These are phyloP conservation scores for Myopa testacea DNA, from an alignment of 2,888 invertebrate genomes.

Conservation along the genomic window DNA sequence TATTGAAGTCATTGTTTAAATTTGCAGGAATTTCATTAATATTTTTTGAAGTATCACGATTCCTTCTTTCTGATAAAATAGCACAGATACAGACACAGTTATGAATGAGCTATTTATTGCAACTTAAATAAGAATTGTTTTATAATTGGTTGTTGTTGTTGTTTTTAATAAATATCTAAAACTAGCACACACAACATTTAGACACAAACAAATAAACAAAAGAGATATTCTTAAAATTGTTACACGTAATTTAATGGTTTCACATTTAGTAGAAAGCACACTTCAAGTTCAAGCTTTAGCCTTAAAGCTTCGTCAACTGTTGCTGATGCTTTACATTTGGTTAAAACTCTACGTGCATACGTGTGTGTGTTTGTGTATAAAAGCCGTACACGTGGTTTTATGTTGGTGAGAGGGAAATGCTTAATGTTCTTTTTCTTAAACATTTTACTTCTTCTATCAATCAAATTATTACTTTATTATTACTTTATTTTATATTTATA, in stretches of 20 bases:
- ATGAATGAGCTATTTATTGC: not conserved
- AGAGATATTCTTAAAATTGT: conserved; percentile 10
- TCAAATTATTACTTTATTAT: conserved; percentile 48
- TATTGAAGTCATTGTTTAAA: too few species aligned
- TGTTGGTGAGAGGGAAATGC: not conserved
- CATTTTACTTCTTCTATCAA: conserved; percentile 44
- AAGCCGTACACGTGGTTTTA: not conserved
- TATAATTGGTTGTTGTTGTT: not conserved
- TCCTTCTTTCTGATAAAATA: too few species aligned
- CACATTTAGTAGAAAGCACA: not conserved
- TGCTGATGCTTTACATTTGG: conserved; percentile 17
- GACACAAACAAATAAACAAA: conserved; percentile 37
- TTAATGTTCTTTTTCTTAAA: conserved; percentile 44
- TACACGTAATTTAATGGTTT: conserved; percentile 1
- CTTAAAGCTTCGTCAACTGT: conserved; percentile 41
- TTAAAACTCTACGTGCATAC: conserved; percentile 39
- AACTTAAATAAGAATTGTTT: not conserved
- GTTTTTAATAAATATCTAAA: conserved; percentile 48
- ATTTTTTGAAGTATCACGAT: too few species aligned
- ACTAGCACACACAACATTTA: conserved; percentile 44
- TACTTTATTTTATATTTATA: conserved; percentile 43
- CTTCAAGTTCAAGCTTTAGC: not conserved
- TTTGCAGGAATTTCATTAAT: too few species aligned
- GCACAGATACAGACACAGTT: too few species aligned
- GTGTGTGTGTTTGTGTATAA: conserved; percentile 11